Percentiles rank a stretch among this genome's conserved stretches.
These are phyloP conservation scores for Pelochelys cantorii DNA, from an alignment of 2,797 vertebrate genomes.

Conservation along the genomic window DNA sequence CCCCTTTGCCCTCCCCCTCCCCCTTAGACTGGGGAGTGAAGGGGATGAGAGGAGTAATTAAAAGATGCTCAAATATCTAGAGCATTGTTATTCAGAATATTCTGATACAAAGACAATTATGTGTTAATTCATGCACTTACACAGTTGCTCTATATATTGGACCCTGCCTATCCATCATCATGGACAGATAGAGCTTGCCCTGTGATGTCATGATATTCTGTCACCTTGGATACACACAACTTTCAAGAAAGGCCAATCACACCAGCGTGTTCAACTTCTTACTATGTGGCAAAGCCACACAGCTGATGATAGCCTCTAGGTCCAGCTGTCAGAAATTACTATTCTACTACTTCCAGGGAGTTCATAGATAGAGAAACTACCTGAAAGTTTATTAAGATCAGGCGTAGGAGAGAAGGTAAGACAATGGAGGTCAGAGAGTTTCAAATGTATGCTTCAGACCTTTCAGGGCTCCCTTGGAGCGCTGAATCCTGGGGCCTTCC, in stretches of 20 bases:
- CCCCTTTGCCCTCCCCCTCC: too few species aligned
- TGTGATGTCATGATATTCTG: neutral
- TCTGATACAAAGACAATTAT: neutral
- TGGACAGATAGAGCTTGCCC: neutral
- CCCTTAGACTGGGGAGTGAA: neutral
- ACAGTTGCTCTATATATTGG: neutral
- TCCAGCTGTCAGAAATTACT: neutral
- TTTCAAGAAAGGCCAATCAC: neutral
- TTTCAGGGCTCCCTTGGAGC: neutral
- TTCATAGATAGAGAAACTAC: neutral
- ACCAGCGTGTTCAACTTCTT: neutral
- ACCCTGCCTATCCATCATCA: neutral
- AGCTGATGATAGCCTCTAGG: neutral
- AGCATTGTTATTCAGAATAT: neutral
- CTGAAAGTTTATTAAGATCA: neutral
- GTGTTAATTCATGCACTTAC: neutral
- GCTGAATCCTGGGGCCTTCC: neutral
- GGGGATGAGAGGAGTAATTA: neutral
- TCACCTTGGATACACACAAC: slow-evolving; percentile 9
- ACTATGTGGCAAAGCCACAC: neutral
- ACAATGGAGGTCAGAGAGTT: slow-evolving; percentile 14
- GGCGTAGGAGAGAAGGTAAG: neutral
- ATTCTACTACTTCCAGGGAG: neutral
- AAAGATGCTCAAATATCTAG: neutral
- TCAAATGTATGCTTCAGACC: neutral